These are phyloP conservation scores for Oreortyx pictus DNA, from an alignment of 2,797 vertebrate genomes.

Conservation along the genomic window DNA sequence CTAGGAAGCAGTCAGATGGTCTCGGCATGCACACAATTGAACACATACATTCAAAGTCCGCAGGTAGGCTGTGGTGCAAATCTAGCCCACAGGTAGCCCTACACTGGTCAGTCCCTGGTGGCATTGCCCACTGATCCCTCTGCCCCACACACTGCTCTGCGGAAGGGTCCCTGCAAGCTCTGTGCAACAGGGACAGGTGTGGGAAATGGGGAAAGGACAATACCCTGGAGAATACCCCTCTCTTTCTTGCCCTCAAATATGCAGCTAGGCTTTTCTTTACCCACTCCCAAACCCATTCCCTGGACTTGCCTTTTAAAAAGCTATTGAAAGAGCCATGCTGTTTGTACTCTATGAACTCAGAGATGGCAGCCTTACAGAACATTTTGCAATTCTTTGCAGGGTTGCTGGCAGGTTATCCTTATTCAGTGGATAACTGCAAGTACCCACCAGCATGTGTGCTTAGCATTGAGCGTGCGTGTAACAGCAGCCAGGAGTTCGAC, in stretches of 20 bases:
- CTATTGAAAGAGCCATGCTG: background rate
- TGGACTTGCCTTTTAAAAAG: background rate
- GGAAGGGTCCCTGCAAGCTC: background rate
- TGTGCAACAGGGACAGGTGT: rapidly evolving
- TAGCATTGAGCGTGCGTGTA: background rate
- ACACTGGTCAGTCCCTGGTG: background rate
- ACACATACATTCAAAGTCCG: too few species aligned
- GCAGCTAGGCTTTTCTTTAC: background rate
- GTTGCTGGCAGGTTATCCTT: background rate
- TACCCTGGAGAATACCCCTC: background rate
- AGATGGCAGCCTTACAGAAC: background rate
- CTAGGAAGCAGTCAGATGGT: background rate
- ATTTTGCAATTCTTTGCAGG: background rate
- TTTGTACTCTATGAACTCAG: rapidly evolving
- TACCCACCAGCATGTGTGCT: background rate
- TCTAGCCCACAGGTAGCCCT: background rate
- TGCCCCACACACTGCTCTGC: background rate
- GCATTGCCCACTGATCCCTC: background rate
- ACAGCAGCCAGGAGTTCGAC: background rate
- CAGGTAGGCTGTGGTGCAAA: background rate
- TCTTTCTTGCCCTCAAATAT: background rate
- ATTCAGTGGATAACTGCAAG: background rate
- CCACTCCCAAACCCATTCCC: background rate
- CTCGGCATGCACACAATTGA: rapidly evolving
- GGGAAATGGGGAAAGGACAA: background rate